Conservation (phyloP, 2,888 invertebrate genomes). For the Mystacides longicornis region DNA sequence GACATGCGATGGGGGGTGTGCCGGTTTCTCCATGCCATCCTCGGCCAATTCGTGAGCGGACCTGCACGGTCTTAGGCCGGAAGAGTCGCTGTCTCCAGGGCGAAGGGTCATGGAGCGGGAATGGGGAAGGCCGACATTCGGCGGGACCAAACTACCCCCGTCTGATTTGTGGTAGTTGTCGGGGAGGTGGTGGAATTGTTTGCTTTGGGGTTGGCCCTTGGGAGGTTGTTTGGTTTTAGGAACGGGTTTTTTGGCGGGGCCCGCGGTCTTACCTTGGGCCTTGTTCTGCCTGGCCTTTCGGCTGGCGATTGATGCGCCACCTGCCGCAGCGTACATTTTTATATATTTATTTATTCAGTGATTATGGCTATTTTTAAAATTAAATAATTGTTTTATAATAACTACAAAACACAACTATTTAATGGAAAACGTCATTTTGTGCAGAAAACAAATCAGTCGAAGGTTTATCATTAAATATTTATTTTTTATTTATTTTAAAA, state of each 20-base stretch:
- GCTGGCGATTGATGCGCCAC: conserved; percentile 80
- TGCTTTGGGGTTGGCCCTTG: conserved; percentile 36
- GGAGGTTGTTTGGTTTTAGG: conserved; percentile 5
- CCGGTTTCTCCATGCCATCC: conserved; percentile 33
- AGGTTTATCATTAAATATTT: conserved; percentile 6
- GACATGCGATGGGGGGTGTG: conserved; percentile 35
- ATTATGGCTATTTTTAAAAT: not conserved
- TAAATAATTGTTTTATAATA: not conserved
- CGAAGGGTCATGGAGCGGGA: conserved; percentile 35
- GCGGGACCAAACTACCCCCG: conserved; percentile 46
- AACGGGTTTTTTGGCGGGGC: conserved; percentile 29
- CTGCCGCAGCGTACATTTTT: conserved; percentile 81
- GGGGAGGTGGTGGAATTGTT: conserved; percentile 51
- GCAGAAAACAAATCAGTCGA: not conserved
- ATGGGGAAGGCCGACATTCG: conserved; percentile 30
- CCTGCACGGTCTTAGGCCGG: conserved; percentile 29
- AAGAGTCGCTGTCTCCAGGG: conserved; percentile 33
- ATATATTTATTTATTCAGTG: not conserved
- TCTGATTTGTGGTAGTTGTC: conserved; percentile 36
- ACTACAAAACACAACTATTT: not conserved
- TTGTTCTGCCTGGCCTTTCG: conserved; percentile 62
- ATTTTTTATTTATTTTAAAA: conserved; percentile 6
- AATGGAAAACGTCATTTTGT: conserved; percentile 10
- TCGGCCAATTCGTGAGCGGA: conserved; percentile 34
- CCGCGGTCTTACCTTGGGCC: conserved; percentile 36